Conservation (phyloP, 2,113 vertebrate genomes). For the Seriola aureovittata region DNA sequence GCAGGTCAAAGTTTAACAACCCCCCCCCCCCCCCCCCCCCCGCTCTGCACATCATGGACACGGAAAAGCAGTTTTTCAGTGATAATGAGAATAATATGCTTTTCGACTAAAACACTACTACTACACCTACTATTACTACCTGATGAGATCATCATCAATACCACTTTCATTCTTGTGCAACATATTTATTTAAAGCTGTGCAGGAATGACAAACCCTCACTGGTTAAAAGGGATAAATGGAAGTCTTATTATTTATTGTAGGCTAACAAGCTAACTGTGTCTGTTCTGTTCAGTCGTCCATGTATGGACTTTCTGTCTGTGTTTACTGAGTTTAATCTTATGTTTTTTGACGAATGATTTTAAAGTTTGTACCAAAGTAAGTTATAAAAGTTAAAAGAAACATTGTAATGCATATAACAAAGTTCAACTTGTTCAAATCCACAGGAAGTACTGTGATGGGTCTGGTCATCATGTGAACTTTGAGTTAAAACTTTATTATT, state of each 20-base stretch:
- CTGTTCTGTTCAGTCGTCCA: too few species aligned
- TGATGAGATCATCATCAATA: not conserved
- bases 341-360: not conserved
- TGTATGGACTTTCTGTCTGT: not conserved
- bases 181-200: not conserved
- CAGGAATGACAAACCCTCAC: too few species aligned
- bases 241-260: too few species aligned
- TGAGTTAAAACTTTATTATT: too few species aligned
- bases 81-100: not conserved
- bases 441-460: not conserved
- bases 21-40: too few species aligned
- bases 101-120: not conserved
- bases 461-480: not conserved
- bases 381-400: not conserved
- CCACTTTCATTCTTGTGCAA: not conserved
- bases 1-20: too few species aligned
- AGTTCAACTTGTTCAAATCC: too few species aligned
- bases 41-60: not conserved
- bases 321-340: too few species aligned
- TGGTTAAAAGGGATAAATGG: too few species aligned
- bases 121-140: not conserved
- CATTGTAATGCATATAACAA: not conserved
- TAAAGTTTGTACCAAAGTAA: not conserved
- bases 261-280: too few species aligned
- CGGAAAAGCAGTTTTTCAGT: not conserved